Evolutionary conservation across 2,113 vertebrate species (phyloP), one percentile per base, ranked within the genome.

Genomic region (Nicator chloris): DNA sequence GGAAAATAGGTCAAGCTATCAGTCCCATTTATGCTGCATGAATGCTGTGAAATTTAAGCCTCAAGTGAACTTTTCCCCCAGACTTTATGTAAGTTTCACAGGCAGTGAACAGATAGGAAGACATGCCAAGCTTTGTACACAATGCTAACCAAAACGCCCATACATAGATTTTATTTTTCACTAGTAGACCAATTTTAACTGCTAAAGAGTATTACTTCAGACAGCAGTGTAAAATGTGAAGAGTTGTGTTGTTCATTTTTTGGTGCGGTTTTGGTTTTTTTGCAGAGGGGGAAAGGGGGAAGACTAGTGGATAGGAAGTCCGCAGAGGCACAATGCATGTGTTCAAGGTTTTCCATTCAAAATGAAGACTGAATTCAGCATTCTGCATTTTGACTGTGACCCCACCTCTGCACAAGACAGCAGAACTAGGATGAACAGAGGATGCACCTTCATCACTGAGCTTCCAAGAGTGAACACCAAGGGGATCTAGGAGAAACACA

Each of bases 31-130:
- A 70, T 54, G 44, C 44, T 2, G 4, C 60, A 47, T 26, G 75
- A 91, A 82, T 31, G 35, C 65, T 56, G 63, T 85, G 56, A 94
- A 91, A 91, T 87, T 80, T 80, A 92, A 92, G 66, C 79, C 45
- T 64, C 61, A 72, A 69, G 28, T 4, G 18, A 82, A 88, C 66
- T 88, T 83, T 70, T 45, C 35, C 49, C 61, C 63, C 28, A 33
- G 54, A 85, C 61, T 93, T 90, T 23, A 93, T 33, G 10, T 60
- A 73, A 75, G 40, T 86, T 91, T 69, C 70, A 87, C 14, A 51
- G 37, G 33, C 71, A 82, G 16, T 9, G 40, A 93, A 65, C n/a
- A 82, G 73, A 63, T 1, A 76, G 21, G 50, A 91, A 69, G n/a
- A 91, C n/a, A 24, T 10, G 8, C 14, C 40, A 89, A 59, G 18